A percentile compares a stretch with the other conserved stretches of the same genome.
phyloP scores from a whole-genome alignment of 1,140 invertebrate genomes.

The Mactra quadrangularis region DNA sequence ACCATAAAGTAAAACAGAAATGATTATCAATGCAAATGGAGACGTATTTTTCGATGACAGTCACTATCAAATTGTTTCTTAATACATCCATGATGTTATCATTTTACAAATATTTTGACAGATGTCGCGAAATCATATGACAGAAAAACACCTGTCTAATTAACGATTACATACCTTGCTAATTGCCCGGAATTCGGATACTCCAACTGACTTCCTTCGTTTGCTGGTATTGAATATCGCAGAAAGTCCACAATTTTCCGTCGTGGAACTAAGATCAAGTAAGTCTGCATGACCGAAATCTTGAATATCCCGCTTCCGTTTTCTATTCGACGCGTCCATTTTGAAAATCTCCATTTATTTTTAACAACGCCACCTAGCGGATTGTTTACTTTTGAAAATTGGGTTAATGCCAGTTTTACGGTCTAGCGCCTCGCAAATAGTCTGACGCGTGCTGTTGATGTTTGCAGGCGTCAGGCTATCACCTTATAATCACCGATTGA shows the following conservation, averaged over 20 bases:
- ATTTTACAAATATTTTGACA: conserved; percentile 13
- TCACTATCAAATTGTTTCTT: too few species aligned
- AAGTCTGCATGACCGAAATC: neutral
- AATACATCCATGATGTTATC: conserved; percentile 19
- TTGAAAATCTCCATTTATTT: conserved; percentile 29
- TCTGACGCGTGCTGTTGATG: too few species aligned
- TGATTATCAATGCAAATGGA: too few species aligned
- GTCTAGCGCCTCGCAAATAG: neutral
- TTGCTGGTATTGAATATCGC: conserved; percentile 37
- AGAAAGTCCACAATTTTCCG: conserved; percentile 49
- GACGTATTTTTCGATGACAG: too few species aligned
- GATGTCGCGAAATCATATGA: conserved; percentile 32
- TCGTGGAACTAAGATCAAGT: conserved; percentile 43
- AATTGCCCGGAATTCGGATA: neutral
- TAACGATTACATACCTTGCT: conserved; percentile 27
- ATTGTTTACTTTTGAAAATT: neutral
- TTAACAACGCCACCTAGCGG: conserved; percentile 37
- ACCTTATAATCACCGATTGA: neutral
- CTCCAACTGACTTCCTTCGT: conserved; percentile 27
- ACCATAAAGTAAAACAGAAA: too few species aligned
- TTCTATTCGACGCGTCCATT: conserved; percentile 60
- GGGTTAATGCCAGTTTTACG: neutral
- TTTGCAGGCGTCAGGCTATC: neutral
- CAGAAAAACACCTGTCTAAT: conserved; percentile 30
- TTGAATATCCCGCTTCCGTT: conserved; percentile 61